Base-by-base conservation (phyloP, 2,888 invertebrate species). In the Cremastobaeus sp. region DNA sequence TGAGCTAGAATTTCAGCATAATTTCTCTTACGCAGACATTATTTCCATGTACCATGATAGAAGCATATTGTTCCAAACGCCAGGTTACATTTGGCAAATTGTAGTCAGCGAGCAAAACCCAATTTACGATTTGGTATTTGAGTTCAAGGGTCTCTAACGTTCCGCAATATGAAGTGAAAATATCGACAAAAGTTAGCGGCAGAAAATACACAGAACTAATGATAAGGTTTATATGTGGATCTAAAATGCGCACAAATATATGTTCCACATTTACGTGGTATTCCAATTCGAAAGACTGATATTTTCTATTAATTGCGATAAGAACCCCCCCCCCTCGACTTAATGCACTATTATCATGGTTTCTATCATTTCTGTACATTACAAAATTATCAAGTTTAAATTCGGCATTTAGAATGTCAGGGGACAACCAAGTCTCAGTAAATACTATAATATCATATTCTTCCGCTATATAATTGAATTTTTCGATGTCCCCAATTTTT, bases 11-110 rank as follows among this genome's bases (percentile, higher is more conserved):
- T n/a, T n/a, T n/a, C n/a, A n/a, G n/a, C n/a, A n/a, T n/a, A n/a
- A n/a, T n/a, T n/a, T n/a, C n/a, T n/a, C n/a, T n/a, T n/a, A n/a
- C n/a, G n/a, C n/a, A n/a, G n/a, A n/a, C n/a, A n/a, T n/a, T n/a
- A n/a, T n/a, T n/a, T n/a, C n/a, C n/a, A n/a, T n/a, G n/a, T n/a
- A n/a, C n/a, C n/a, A n/a, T n/a, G n/a, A n/a, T n/a, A n/a, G n/a
- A n/a, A n/a, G n/a, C n/a, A n/a, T n/a, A n/a, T n/a, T n/a, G n/a
- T n/a, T n/a, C n/a, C n/a, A n/a, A n/a, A n/a, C n/a, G n/a, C 60
- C 60, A 62, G 0, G 3, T 9, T 12, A 62, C 18, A 28, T 48
- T 48, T 8, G 60, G 60, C 20, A 60, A 20, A 20, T 60, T 60
- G 14, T 30, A 60, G 14, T 60, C 60, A 5, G 39, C 60, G 9